Evolutionary conservation across 2,888 invertebrate species (phyloP), one percentile per base, ranked within the genome.

Genomic region (Galeruca laticollis): DNA sequence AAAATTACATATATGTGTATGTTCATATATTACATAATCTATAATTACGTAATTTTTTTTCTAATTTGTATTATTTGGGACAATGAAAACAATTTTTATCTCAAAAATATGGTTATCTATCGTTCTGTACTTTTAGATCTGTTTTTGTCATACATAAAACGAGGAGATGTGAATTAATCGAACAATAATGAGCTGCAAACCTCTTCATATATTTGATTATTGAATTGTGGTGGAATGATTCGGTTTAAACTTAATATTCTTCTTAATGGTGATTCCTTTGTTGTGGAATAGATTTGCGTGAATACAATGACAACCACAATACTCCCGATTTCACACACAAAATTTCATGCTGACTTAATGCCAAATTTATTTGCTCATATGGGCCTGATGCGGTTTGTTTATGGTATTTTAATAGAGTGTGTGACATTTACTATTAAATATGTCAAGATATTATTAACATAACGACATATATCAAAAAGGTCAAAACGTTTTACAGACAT

Each of bases 311-410:
- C 67, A 71, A 60, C 63, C 70, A 71, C 59, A 66, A 71, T 67
- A 62, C 31, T 68, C 60, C 52, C 40, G 59, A 71, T 71, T 71
- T 71, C 68, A 71, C 70, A 71, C 68, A 52, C 60, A 63, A 59
- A 62, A 62, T 62, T 52, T 52, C 62, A 62, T 37, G 62, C 52
- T 35, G 21, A 62, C 51, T 62, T 51, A 20, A 62, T 62, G 62
- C 40, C 54, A 40, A 62, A 62, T 54, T 62, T 40, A 54, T 62
- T 54, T 52, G 26, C 62, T 37, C 62, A 52, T 52, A 52, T 61
- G 51, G 51, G 60, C 47, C 31, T 47, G 26, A 21, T 20, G 15
- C 31, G 20, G 49, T 61, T 61, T 40, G 10, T 61, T 61, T 51
- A 51, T 61, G 61, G 51, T 20, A 33, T 61, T 61, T 61, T 61